Evolutionary conservation across 2,113 vertebrate species (phyloP), one percentile per base, ranked within the genome.

Genomic region (Eulacestoma nigropectus): DNA sequence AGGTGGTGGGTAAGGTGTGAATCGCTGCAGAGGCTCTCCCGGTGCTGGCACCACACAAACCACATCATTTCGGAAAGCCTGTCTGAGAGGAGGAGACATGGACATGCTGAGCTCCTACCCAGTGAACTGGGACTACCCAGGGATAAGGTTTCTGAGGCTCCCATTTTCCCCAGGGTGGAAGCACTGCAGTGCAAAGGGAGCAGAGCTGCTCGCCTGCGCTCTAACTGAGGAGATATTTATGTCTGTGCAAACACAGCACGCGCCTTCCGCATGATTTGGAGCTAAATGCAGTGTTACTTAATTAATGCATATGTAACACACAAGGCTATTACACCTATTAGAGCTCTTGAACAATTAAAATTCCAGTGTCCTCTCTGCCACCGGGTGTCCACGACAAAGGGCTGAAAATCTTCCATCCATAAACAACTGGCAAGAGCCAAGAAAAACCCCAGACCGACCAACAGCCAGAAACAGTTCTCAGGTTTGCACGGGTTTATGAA

Each of bases 261-360:
- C 65, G 94, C 97, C 98, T 98, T 98, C 98, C 94, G 97, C 98
- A 98, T 98, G 98, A 98, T 98, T 98, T 98, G 98, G 98, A 98
- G 98, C 98, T 98, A 98, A 99, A 99, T 98, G 98, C 98, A 96
- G 98, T 98, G 98, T 98, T 97, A 98, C 98, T 98, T 98, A 98
- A 98, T 98, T 98, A 98, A 98, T 98, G 98, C 97, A 90, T 97
- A 96, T 97, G 98, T 97, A 98, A 97, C 98, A 96, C 77, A 83
- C 67, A 91, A 98, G 98, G 97, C 98, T 97, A 98, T 98, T 98
- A 98, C 97, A 98, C 98, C 98, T 98, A 97, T 98, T 98, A 98
- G 96, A 97, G 95, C 96, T 95, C 91, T 75, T 77, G 93, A 92
- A 97, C 98, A 97, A 97, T 98, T 98, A 98, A 95, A 91, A 80